Conservation (phyloP, 1,140 invertebrate species). For the Temnothorax longispinosus region DNA sequence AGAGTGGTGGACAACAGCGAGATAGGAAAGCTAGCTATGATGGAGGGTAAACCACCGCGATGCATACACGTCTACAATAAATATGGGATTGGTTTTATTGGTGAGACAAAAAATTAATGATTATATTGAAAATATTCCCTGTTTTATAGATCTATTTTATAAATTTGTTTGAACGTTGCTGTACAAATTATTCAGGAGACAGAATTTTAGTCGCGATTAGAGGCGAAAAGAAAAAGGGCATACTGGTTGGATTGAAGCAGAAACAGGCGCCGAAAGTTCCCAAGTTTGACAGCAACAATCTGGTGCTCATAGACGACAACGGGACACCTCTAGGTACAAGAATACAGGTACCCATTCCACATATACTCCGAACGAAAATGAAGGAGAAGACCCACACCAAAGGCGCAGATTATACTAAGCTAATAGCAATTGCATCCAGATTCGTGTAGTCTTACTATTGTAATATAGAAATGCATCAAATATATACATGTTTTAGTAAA, state of each 20-base stretch:
- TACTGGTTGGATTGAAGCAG: conserved; percentile 96
- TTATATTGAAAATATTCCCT: background rate
- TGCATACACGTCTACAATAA: conserved; percentile 97
- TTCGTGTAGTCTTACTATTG: conserved; percentile 91
- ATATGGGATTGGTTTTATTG: conserved; percentile 88
- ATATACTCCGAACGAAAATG: conserved; percentile 94
- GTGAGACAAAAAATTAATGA: conserved; percentile 79
- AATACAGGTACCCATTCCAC: conserved; percentile 97
- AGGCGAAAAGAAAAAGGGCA: conserved; percentile 98
- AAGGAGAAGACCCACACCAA: conserved; percentile 94
- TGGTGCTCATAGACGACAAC: conserved; percentile 98
- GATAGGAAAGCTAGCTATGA: conserved; percentile 97
- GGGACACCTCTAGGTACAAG: conserved; percentile 97
- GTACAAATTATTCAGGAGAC: conserved; percentile 87
- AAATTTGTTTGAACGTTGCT: background rate
- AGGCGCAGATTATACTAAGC: conserved; percentile 97
- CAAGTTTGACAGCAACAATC: conserved; percentile 98
- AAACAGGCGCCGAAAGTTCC: conserved; percentile 94
- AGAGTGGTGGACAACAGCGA: conserved; percentile 98
- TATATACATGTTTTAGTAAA: conserved; percentile 7
- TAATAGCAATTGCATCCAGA: conserved; percentile 96
- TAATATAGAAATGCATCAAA: background rate
- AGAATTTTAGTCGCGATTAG: conserved; percentile 98
- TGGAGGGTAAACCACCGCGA: conserved; percentile 96
- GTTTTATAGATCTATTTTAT: background rate